A percentile compares a stretch with the other conserved stretches of the same genome.
These are phyloP conservation scores for Mimachlamys varia DNA, from an alignment of 2,888 invertebrate genomes.

Conservation along the genomic window DNA sequence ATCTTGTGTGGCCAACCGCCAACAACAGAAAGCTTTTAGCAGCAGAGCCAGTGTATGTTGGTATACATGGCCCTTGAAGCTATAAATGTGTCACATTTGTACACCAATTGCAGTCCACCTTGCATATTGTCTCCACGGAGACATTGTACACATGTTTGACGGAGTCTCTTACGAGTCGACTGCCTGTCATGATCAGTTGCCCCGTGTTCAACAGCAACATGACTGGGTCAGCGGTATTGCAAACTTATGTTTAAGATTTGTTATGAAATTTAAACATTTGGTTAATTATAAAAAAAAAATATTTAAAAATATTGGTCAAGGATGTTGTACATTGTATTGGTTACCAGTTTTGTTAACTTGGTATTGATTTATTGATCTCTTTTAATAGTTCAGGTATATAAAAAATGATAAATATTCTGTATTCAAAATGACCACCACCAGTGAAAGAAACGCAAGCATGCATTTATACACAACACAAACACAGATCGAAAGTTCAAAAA, in stretches of 20 bases:
- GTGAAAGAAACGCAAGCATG: too few species aligned
- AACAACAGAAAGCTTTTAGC: conserved; percentile 34
- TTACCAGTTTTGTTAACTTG: too few species aligned
- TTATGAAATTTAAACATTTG: neutral
- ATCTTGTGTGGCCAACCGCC: conserved; percentile 25
- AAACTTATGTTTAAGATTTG: neutral
- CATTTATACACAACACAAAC: too few species aligned
- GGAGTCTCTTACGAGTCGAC: neutral
- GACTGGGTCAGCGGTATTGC: neutral
- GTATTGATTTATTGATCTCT: too few species aligned
- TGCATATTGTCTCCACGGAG: conserved; percentile 8
- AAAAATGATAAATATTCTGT: too few species aligned
- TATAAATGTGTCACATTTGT: conserved; percentile 6
- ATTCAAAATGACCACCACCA: too few species aligned
- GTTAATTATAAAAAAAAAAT: neutral
- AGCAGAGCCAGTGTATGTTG: neutral
- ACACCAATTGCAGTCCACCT: conserved; percentile 29
- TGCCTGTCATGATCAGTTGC: neutral
- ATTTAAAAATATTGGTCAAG: neutral
- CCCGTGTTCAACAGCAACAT: neutral
- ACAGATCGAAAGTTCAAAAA: too few species aligned
- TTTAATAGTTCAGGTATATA: too few species aligned
- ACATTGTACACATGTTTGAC: neutral
- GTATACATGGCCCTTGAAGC: neutral
- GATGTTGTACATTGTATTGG: too few species aligned